Conservation (phyloP, 2,888 invertebrate species). For the Cephus pulcher region DNA sequence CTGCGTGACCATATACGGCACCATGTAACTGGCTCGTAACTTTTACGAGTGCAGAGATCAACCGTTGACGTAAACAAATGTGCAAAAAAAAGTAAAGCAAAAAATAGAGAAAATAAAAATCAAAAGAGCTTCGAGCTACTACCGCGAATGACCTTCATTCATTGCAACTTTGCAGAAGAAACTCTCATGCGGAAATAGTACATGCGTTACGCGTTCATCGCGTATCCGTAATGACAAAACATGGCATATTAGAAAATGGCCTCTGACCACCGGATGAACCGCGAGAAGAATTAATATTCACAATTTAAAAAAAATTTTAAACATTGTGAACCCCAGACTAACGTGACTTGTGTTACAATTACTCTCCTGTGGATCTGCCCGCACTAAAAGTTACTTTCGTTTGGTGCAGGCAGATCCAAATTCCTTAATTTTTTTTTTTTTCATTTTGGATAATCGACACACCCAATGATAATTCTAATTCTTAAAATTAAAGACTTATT, state of each 20-base stretch:
- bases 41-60: neutral
- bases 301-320: neutral
- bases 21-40: neutral
- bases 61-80: neutral
- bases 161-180: neutral
- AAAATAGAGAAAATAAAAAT: neutral
- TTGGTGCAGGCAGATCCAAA: neutral
- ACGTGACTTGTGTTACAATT: neutral
- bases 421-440: neutral
- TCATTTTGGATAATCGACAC: neutral
- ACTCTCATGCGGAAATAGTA: neutral
- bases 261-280: neutral
- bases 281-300: neutral
- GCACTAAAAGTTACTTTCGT: neutral
- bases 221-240: neutral
- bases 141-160: neutral
- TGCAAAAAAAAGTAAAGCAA: constrained; percentile 9
- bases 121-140: neutral
- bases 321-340: neutral
- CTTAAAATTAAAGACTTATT: constrained; percentile 18
- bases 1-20: neutral
- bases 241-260: neutral
- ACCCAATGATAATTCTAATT: constrained; percentile 19
- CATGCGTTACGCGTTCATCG: neutral
- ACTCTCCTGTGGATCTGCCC: neutral